Evolutionary conservation across 2,888 invertebrate genomes (phyloP), one percentile per base, ranked within the genome.

Genomic region (Chaetogeoica ovagalla): DNA sequence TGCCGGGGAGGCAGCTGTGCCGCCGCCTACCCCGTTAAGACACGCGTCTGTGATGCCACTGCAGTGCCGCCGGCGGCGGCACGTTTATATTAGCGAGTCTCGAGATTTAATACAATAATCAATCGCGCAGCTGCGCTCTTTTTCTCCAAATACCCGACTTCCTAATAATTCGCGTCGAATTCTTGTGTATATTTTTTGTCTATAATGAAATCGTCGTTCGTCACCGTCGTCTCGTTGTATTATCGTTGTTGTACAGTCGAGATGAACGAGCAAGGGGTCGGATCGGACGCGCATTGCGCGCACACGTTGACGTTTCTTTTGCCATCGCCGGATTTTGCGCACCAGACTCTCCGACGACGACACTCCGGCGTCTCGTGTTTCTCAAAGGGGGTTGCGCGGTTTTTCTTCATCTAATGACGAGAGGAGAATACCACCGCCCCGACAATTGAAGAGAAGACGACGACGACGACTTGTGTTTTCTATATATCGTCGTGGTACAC

Each of bases 331-430:
- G 43, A 79, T 71, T 79, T 79, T n/a, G n/a, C 23, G 62, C 63
- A 63, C 30, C 30, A 30, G 79, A 19, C 37, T 55, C 39, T 30
- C 52, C 63, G 60, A 15, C 59, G 19, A 30, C 30, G 48, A 65
- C 57, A 21, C 71, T 79, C 71, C 79, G 79, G 79, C 79, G 59
- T 79, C 60, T 79, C 79, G 62, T 63, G 19, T 79, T 79, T 79
- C 79, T n/a, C 71, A 79, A 79, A 65, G 57, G 63, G 57, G 63
- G 71, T 79, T 55, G 70, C 55, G 30, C 30, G 30, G 30, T 30
- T 30, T 30, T 30, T 30, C 4, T 30, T 30, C n/a, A n/a, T n/a
- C n/a, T 23, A 52, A 30, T n/a, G n/a, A n/a, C n/a, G 63, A 79
- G 63, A 57, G 52, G 9, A 17, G 11, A 30, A 30, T 30, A 30